Evolutionary conservation across 30 jellyfish, hydroid and myxozoan species (phyloP), one percentile per base, ranked within the genome.

Genomic region (Aurelia sp.): DNA sequence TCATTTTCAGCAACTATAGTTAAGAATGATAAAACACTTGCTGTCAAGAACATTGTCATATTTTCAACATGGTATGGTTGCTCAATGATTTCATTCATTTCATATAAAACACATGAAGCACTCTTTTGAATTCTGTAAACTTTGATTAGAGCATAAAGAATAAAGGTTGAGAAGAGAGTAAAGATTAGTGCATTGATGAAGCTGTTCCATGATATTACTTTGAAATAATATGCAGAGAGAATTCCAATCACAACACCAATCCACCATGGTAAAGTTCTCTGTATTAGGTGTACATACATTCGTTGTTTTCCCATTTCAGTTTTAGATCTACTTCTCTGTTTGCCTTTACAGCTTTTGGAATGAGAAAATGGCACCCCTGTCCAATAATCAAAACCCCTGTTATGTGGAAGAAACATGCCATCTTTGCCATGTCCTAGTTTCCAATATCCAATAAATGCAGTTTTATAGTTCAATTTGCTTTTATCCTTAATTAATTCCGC

Each of bases 351-450:
- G 86, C 88, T 58, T n/a, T 82, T 89, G 60, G 84, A 59, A 53
- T 90, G 89, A 40, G 97, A 58, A 50, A 63, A 59, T 3, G 85
- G 84, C 8, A 77, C 87, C 24, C 97, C 97, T 50, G 92, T 74
- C 97, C 97, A 90, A 11, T 74, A 30, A 77, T 90, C 96, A 75
- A 90, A 90, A 18, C 97, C 97, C 74, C 88, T 96, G 40, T 90
- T 51, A 13, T 41, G 67, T 3, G 97, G 97, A 13, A 64, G 51
- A 33, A 64, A 58, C 57, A 38, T 61, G 6, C 97, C 97, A 17
- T 48, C 73, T 7, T 72, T 21, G 13, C 97, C 97, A 62, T 85
- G 70, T 19, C 97, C 97, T 9, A 90, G 92, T 53, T 83, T 77
- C 97, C 97, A 90, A 50, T 83, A 84, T 13, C 97, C 97, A 24